A percentile compares a stretch with the other conserved stretches of the same genome.
These are phyloP conservation scores for Eupsittula cactorum DNA, from an alignment of 2,113 vertebrate species.

Conservation along the genomic window DNA sequence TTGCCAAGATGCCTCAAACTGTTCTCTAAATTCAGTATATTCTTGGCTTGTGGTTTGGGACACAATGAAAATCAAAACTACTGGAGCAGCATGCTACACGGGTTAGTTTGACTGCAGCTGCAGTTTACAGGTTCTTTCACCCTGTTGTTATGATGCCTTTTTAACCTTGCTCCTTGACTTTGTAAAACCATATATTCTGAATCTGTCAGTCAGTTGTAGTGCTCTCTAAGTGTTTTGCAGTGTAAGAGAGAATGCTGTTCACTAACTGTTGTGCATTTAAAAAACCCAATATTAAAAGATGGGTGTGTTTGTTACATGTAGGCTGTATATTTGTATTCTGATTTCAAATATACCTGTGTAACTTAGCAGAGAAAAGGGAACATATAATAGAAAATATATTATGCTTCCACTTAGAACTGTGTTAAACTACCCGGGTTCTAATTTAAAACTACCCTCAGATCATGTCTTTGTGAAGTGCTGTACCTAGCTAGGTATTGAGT, in stretches of 20 bases:
- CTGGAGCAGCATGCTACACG: neutral
- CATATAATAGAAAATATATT: neutral
- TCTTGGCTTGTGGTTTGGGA: neutral
- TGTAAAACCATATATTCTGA: neutral
- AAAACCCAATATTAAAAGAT: neutral
- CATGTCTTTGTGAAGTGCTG: neutral
- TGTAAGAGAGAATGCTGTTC: neutral
- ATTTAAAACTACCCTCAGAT: neutral
- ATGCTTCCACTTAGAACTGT: neutral
- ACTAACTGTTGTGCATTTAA: neutral
- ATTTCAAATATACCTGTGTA: neutral
- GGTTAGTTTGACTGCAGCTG: neutral
- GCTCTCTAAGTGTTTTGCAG: neutral
- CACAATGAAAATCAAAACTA: neutral
- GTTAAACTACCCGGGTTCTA: neutral
- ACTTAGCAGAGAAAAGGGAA: neutral
- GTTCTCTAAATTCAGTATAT: neutral
- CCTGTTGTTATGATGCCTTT: neutral
- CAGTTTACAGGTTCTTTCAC: neutral
- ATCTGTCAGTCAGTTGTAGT: no score
- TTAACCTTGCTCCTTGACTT: neutral
- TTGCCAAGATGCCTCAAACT: neutral
- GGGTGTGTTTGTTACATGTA: rapidly evolving
- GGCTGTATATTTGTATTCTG: neutral
- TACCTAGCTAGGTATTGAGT: neutral